Conservation (phyloP, 2,113 vertebrate species). For the Eira barbara region DNA sequence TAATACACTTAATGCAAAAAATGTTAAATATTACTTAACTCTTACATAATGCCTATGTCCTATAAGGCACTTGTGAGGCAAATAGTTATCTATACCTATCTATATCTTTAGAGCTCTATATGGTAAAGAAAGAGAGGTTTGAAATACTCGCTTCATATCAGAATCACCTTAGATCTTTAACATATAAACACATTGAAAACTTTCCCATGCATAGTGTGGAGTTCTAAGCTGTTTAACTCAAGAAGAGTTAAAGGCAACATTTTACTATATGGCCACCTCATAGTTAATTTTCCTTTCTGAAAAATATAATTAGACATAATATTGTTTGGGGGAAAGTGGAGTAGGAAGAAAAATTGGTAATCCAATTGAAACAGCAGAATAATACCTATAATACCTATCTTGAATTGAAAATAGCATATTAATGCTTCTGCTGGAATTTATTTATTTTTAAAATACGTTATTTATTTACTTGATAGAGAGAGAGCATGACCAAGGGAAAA, state of each 20-base stretch:
- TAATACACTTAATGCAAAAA: background rate
- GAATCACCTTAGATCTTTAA: background rate
- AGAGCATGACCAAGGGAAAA: too few relatives aligned
- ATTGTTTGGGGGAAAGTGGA: background rate
- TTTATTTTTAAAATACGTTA: too few relatives aligned
- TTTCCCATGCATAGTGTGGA: background rate
- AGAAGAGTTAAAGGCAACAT: background rate
- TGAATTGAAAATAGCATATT: background rate
- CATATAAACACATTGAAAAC: background rate
- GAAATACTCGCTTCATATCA: background rate
- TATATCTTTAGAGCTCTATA: background rate
- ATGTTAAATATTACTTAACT: background rate
- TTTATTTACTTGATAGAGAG: too few relatives aligned
- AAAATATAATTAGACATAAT: background rate
- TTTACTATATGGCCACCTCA: background rate
- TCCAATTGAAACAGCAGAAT: background rate
- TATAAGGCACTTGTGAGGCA: background rate
- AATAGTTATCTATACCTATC: background rate
- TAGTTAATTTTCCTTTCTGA: background rate
- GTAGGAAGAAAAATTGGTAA: background rate
- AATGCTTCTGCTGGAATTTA: background rate
- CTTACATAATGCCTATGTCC: background rate
- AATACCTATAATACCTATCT: background rate
- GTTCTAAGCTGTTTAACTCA: background rate
- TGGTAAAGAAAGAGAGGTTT: background rate